Conservation (phyloP, 2,888 invertebrate genomes). For the Lithodes maja region DNA sequence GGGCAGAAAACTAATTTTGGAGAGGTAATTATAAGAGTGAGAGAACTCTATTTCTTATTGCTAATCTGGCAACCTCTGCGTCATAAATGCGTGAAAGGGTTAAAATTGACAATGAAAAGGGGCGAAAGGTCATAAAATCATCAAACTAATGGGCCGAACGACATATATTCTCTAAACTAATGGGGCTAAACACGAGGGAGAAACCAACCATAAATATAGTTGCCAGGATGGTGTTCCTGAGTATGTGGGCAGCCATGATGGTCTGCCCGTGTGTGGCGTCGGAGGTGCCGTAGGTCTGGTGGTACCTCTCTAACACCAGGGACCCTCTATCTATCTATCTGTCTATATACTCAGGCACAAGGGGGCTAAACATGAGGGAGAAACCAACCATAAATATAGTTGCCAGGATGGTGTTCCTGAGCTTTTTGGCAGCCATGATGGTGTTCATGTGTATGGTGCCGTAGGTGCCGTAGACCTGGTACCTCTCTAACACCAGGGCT, state of each 20-base stretch:
- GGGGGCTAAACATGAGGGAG: background rate
- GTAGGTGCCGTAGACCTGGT: background rate
- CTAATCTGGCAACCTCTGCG: no score
- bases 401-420: background rate
- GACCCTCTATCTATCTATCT: background rate
- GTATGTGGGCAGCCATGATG: background rate
- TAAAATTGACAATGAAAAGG: no score
- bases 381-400: background rate
- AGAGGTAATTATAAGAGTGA: no score
- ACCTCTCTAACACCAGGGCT: conserved; percentile 38
- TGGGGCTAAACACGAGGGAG: background rate
- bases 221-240: background rate
- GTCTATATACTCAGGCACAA: no score
- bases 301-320: conserved; percentile 26
- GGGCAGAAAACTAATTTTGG: no score
- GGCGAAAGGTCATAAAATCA: no score
- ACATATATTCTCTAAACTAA: no score
- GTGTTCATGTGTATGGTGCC: background rate
- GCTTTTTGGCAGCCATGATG: background rate
- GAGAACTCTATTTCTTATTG: no score
- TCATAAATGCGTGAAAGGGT: no score
- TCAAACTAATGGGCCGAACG: no score
- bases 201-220: background rate
- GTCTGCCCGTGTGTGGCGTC: background rate
- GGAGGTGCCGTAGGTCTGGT: background rate